These are phyloP conservation scores for Quadroppia sp. DNA, from an alignment of 2,888 invertebrate species.

Conservation along the genomic window DNA sequence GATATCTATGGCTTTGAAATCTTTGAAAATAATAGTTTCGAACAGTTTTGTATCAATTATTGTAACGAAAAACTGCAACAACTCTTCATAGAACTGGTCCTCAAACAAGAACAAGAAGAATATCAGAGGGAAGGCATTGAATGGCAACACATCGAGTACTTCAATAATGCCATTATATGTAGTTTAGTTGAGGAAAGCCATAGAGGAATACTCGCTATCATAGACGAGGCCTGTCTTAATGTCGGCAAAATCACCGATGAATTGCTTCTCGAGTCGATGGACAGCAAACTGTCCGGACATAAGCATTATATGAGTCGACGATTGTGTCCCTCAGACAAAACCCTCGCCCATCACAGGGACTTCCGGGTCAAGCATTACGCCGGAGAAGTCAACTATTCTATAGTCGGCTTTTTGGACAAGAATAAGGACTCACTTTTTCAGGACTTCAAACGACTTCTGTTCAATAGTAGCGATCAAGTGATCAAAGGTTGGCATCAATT, in stretches of 20 bases:
- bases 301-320: constrained; percentile 75
- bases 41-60: constrained; percentile 98
- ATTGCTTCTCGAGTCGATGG: constrained; percentile 86
- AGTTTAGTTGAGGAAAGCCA: constrained; percentile 91
- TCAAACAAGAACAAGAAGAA: constrained; percentile 97
- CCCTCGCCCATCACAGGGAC: constrained; percentile 61
- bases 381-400: constrained; percentile 84
- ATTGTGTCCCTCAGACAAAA: constrained; percentile 55
- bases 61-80: constrained; percentile 98
- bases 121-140: constrained; percentile 91
- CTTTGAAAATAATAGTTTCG: constrained; percentile 82
- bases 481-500: constrained; percentile 53
- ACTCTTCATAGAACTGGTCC: constrained; percentile 91
- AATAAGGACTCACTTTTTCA: constrained; percentile 86
- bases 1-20: constrained; percentile 99
- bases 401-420: constrained; percentile 81
- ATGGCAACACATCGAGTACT: constrained; percentile 91
- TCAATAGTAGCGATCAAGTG: constrained; percentile 64
- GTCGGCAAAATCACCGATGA: constrained; percentile 81
- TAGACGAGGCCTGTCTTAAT: constrained; percentile 95
- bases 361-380: constrained; percentile 87
- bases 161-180: constrained; percentile 95
- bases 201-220: constrained; percentile 80
- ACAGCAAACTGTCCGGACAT: constrained; percentile 76
- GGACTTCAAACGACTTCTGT: constrained; percentile 76